phyloP scores from a whole-genome alignment of 2,888 invertebrate species.

The Temnothorax unifasciatus region DNA sequence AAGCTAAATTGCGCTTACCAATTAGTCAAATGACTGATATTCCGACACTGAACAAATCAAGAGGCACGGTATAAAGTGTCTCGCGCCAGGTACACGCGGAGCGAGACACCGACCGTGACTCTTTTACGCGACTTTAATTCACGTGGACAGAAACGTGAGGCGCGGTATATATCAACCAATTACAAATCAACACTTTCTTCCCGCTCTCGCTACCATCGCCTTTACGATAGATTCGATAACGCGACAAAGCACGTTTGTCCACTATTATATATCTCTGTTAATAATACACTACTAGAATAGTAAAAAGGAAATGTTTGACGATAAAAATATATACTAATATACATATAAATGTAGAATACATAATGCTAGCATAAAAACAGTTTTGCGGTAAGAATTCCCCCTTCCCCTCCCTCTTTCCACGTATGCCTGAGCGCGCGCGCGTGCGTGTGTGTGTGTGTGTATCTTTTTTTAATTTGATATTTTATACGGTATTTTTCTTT shows the following conservation, averaged over 20 bases:
- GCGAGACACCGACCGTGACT: too few relatives aligned
- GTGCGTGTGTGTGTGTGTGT: too few relatives aligned
- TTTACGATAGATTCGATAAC: slow-evolving; percentile 15
- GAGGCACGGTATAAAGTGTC: too few relatives aligned
- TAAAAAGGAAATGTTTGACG: not conserved
- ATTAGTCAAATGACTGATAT: not conserved
- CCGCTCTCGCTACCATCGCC: not conserved
- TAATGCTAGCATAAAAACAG: too few relatives aligned
- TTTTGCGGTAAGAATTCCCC: too few relatives aligned
- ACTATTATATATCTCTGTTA: not conserved
- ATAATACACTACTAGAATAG: not conserved
- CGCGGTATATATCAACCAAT: not conserved
- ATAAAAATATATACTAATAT: not conserved
- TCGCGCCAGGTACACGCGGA: too few relatives aligned
- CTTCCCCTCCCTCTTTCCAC: too few relatives aligned
- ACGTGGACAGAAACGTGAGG: slow-evolving; percentile 19
- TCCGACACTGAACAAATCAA: slow-evolving; percentile 17
- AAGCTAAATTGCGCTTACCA: not conserved
- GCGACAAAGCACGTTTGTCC: not conserved
- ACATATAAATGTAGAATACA: too few relatives aligned
- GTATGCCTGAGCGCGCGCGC: too few relatives aligned
- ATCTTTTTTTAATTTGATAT: too few relatives aligned
- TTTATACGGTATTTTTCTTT: too few relatives aligned
- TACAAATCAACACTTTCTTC: not conserved
- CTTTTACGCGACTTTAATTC: too few relatives aligned